Base-by-base conservation (phyloP, 2,888 invertebrate genomes). In the Ophraella communa region DNA sequence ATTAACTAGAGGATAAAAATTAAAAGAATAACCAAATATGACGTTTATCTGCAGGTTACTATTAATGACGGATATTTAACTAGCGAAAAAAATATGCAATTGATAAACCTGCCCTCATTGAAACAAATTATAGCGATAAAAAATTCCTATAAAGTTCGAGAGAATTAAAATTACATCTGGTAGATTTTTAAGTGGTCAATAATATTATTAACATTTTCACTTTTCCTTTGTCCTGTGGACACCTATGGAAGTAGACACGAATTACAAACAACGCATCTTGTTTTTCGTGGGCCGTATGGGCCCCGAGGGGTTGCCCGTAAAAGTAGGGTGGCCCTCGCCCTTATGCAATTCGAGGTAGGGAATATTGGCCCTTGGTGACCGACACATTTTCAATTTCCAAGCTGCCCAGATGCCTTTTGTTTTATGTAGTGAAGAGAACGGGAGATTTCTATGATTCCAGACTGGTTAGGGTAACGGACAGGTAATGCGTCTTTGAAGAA, bases 311-410 rank as follows among this genome's bases (percentile, higher is more conserved):
- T 44, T 24, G 14, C 14, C 18, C 4, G 5, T n/a, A n/a, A 24
- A 30, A 30, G 52, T 24, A 30, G 52, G 60, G 60, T 1, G 44
- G 27, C 39, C 44, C 20, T 39, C 42, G 23, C 42, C 44, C 24
- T 20, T 44, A 2, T 14, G 27, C 42, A 27, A 49, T 59, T 42
- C 44, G 42, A 21, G 27, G 23, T 42, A 44, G 42, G 44, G 60
- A 52, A 60, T 52, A 68, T 64, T 62, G 62, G 59, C 54, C 64
- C 66, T 59, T 53, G 52, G 68, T 60, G 66, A 62, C 66, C 66
- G 23, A 59, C 58, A 64, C 59, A 61, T 58, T 68, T 66, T 68
- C 67, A 67, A 67, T 67, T 65, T 64, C 35, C 59, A 17, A 51
- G n/a, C 51, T 59, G 33, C 4, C 27, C 49, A 8, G 24, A n/a